Base-by-base conservation (phyloP, 2,797 vertebrate genomes). In the Pseudomugil gertrudae region DNA sequence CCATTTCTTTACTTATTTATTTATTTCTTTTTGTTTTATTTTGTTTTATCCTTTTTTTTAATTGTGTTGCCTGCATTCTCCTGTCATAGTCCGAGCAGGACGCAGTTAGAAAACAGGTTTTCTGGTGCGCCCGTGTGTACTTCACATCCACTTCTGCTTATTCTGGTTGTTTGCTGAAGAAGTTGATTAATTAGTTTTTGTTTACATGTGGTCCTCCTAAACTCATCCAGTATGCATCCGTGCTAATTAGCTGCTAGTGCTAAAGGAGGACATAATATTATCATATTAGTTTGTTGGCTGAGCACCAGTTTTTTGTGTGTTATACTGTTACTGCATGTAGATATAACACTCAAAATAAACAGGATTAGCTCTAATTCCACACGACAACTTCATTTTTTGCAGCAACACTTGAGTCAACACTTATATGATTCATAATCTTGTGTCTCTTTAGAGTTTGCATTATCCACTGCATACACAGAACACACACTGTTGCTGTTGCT, bases 141-240 rank as follows among this genome's bases (percentile, higher is more conserved):
- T 38, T 66, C 67, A 63, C 29, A 82, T 67, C 54, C 72, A 35
- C 69, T 74, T 64, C 74, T 73, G 84, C 72, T 76, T 80, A 66
- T 83, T 87, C 73, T 79, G 57, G 66, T 79, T 89, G 84, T 90
- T 82, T 86, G 83, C 75, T 23, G 69, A 81, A 90, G 83, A 83
- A 79, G 77, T 78, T 72, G 87, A 91, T 89, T 91, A 89, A 93
- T 92, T 91, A 83, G 84, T 86, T 92, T 91, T 88, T 91, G 90
- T 92, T 92, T 90, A 91, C 89, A 87, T 81, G 81, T 77, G 80
- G 59, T 65, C 75, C 75, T 82, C 80, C 78, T 74, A 87, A 83
- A 85, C 87, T 87, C 90, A 90, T 89, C 80, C 45, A 65, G 82
- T 90, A 89, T 90, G 88, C 87, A 89, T 87, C 81, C 71, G 66